These are phyloP conservation scores for Ameiurus melas DNA, from an alignment of 2,113 vertebrate genomes.

Conservation along the genomic window DNA sequence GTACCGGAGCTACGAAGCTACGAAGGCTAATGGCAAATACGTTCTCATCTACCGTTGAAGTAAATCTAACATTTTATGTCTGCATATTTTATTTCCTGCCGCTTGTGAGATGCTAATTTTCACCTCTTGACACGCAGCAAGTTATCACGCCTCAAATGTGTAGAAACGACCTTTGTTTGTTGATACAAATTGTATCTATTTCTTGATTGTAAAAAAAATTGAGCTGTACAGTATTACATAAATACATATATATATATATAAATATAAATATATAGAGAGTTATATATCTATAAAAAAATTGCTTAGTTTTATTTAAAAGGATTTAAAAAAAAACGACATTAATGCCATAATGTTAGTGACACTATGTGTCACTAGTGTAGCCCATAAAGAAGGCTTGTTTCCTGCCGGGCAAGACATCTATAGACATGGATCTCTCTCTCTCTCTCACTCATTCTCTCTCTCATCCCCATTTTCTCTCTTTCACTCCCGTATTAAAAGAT, in stretches of 20 bases:
- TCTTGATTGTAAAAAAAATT: constrained; percentile 91
- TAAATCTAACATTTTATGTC: not conserved
- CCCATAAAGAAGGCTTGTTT: constrained; percentile 81
- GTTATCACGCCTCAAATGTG: constrained; percentile 91
- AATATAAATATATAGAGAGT: constrained; percentile 75
- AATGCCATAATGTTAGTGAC: constrained; percentile 89
- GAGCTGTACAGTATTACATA: constrained; percentile 83
- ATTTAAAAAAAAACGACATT: constrained; percentile 50
- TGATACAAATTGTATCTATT: constrained; percentile 99
- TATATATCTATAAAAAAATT: constrained; percentile 76
- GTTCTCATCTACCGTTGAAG: not conserved
- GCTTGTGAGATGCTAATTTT: constrained; percentile 18
- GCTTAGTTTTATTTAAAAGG: constrained; percentile 81
- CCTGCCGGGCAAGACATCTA: constrained; percentile 83
- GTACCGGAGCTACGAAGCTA: not conserved
- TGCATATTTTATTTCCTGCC: not conserved
- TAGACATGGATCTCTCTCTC: constrained; percentile 72
- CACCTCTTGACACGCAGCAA: constrained; percentile 79
- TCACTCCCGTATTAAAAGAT: not conserved
- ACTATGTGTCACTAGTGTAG: constrained; percentile 97
- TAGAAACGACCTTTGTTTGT: constrained; percentile 99
- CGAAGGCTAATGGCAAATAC: not conserved
- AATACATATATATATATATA: constrained; percentile 59
- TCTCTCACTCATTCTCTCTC: not conserved
- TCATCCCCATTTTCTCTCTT: constrained; percentile 47